A percentile compares a stretch with the other conserved stretches of the same genome.
Conservation (phyloP, 2,888 invertebrate genomes). For the Noctua janthe region DNA sequence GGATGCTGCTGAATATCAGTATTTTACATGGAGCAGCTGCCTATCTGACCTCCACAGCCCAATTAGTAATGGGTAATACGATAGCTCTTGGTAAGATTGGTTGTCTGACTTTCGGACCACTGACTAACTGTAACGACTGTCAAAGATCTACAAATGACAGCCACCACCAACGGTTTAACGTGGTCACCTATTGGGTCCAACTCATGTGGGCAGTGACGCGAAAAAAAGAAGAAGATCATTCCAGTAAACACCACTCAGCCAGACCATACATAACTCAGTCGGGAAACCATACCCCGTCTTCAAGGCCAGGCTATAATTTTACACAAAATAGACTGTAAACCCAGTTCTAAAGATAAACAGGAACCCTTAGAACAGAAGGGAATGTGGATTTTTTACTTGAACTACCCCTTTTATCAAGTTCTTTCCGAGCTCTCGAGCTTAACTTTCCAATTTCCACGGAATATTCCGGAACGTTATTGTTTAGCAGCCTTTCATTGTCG, state of each 20-base stretch:
- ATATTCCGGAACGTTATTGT: constrained; percentile 57
- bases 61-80: no score
- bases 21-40: no score
- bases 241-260: neutral
- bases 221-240: neutral
- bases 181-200: no score
- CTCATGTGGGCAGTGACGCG: no score
- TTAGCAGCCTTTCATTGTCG: constrained; percentile 37
- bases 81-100: no score
- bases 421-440: constrained; percentile 42
- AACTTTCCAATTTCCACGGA: constrained; percentile 53
- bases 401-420: constrained; percentile 53
- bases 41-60: no score
- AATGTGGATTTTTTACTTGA: constrained; percentile 37
- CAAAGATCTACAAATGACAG: no score
- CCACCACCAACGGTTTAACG: no score
- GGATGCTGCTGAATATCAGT: no score
- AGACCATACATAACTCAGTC: neutral
- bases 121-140: no score
- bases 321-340: neutral
- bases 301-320: neutral
- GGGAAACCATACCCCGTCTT: neutral
- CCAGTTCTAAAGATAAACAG: constrained; percentile 38
- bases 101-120: no score
- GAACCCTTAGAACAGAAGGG: constrained; percentile 12